Evolutionary conservation across 2,113 vertebrate genomes (phyloP).

Genomic region (Tragulus kanchil): DNA sequence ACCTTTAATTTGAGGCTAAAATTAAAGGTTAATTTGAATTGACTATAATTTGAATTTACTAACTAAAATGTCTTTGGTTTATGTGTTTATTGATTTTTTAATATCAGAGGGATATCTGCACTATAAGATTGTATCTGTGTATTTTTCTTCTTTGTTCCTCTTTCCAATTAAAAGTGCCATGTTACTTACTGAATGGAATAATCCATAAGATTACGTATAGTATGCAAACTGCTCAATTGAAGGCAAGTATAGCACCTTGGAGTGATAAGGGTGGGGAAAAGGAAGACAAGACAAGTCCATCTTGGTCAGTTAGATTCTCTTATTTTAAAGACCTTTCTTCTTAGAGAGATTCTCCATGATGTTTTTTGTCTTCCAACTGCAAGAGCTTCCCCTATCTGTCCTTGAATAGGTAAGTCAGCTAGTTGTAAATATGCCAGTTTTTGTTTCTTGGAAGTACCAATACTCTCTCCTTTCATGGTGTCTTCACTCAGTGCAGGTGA

Average conservation of each 20-base stretch:
- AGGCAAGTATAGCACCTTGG: fast-evolving
- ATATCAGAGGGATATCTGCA: not conserved
- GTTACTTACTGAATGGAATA: not conserved
- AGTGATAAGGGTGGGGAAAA: not conserved
- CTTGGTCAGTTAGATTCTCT: not conserved
- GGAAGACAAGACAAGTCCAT: not conserved
- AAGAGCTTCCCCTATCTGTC: not conserved
- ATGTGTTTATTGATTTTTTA: constrained; percentile 12
- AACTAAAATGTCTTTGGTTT: not conserved
- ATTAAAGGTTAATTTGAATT: too few relatives aligned
- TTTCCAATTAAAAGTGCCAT: not conserved
- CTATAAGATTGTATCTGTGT: not conserved
- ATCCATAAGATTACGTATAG: not conserved
- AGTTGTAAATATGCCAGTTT: not conserved
- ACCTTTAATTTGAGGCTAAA: not conserved
- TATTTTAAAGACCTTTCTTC: not conserved
- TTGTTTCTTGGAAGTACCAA: not conserved
- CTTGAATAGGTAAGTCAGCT: not conserved
- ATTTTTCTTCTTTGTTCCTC: not conserved
- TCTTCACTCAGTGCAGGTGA: not conserved
- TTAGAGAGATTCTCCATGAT: not conserved
- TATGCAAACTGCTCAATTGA: not conserved
- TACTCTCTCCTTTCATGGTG: not conserved
- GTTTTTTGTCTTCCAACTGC: not conserved
- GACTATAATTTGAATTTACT: not conserved